A percentile compares a stretch with the other conserved stretches of the same genome.
Conservation (phyloP, 2,888 invertebrate species). For the Nezara viridula region DNA sequence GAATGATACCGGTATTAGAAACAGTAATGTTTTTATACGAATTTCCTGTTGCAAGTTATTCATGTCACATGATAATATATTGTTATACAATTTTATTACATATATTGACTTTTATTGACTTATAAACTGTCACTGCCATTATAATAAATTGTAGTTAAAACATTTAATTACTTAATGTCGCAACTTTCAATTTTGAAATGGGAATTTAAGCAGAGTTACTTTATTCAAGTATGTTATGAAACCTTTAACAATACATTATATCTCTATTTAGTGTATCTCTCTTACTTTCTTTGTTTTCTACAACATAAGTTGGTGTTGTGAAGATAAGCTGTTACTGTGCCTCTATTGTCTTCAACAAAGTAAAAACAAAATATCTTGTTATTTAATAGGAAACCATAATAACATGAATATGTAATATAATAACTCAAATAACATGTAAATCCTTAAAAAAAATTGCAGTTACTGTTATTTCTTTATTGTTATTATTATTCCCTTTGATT, state of each 20-base stretch:
- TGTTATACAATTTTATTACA: slow-evolving; percentile 30
- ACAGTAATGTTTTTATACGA: neutral
- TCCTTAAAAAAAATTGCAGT: neutral
- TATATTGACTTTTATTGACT: slow-evolving; percentile 30
- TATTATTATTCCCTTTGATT: neutral
- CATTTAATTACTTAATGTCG: neutral
- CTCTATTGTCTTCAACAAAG: neutral
- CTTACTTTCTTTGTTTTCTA: neutral
- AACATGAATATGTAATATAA: neutral
- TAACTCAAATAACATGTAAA: neutral
- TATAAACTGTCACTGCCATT: slow-evolving; percentile 51
- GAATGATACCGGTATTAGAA: neutral
- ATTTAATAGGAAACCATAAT: neutral
- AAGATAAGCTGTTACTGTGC: neutral
- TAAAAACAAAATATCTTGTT: neutral
- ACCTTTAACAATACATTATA: neutral
- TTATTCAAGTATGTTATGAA: neutral
- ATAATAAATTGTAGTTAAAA: slow-evolving; percentile 54
- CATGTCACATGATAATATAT: neutral
- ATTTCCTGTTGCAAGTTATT: slow-evolving; percentile 2
- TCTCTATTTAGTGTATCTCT: slow-evolving; percentile 11
- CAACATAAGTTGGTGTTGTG: neutral
- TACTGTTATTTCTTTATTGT: neutral
- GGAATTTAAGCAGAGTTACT: neutral
- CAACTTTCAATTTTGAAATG: neutral